Base-by-base conservation (phyloP, 2,113 vertebrate species). In the Motacilla tschutschensis region DNA sequence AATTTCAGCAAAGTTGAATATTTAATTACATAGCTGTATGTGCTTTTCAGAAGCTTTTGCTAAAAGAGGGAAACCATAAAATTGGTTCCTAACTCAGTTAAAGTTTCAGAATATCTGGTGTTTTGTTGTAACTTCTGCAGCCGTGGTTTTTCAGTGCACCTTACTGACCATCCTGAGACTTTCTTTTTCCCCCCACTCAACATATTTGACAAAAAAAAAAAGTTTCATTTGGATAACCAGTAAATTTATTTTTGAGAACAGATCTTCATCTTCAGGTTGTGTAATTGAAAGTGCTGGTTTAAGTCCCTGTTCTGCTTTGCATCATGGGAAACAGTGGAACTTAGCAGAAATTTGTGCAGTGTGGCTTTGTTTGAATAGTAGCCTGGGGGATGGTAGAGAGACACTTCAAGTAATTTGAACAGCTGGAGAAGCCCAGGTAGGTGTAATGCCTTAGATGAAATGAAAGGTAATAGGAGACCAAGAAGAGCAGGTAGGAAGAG, bases 351-450 rank as follows among this genome's bases (percentile, higher is more conserved):
- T 44, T 54, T 63, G 41, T 47, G 35, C 21, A 63, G 2, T 62
- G 91, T 74, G 26, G 29, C 41, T 89, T 86, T 92, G 51, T 73
- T 94, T 90, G 47, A 86, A 26, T 35, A 86, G 46, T 86, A 85
- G 85, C 75, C 50, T 81, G 69, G 35, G 85, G 77, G 59, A 57
- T 66, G 35, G 41, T 82, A 46, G 55, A 83, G 59, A 65, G 36
- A 51, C 47, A 18, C 38, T 74, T 84, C 14, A 59, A 35, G 48
- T 83, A 33, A 35, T 77, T 81, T 83, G 59, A 54, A 72, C 75
- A 83, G 44, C 83, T 79, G 64, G 54, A 85, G 88, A 76, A 81
- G 87, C 36, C 14, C 87, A 89, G 88, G 77, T 93, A 88, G 83
- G 90, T 91, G 57, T 71, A 82, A 79, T 74, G 48, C 31, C 33